Base-by-base conservation (phyloP, 2,797 vertebrate species). In the Epinephelus coioides region DNA sequence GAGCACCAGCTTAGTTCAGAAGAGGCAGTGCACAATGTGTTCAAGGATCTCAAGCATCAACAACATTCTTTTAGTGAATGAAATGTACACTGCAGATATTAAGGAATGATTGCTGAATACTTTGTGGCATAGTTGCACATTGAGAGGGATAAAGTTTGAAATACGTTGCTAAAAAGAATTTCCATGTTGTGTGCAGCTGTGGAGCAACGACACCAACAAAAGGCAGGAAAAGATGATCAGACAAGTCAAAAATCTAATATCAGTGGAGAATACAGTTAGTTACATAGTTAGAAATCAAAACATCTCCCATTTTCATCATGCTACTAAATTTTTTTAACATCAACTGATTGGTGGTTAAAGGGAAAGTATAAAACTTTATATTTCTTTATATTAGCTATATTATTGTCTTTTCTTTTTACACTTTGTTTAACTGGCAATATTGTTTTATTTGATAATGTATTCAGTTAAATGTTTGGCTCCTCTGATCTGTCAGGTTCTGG, bases 31-130 rank as follows among this genome's bases (percentile, higher is more conserved):
- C 40, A 56, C 19, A 14, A 75, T 70, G 76, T 79, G 66, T 85
- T 90, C 85, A 91, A 87, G 81, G 84, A 84, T 71, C 21, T 83
- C 68, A 34, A 70, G 27, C 40, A 59, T 76, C 54, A 71, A 19
- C 47, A 38, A 18, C 62, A 78, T 87, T 81, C 68, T 78, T 82
- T 63, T 61, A 66, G 54, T 69, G 70, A 18, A 83, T 79, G 70
- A 88, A 87, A 76, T 44, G 19, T 53, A 57, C 69, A 15, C 27
- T 19, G 60, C 13, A 53, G 59, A 78, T 43, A 76, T 79, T 70
- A 38, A 66, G 30, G 56, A 70, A 51, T 61, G 4, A 83, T 85
- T 56, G 34, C 30, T 54, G 53, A 80, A 88, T 70, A 47, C 27
- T 55, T 40, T 47, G 57, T 57, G 60, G 65, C 55, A 68, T 82